Evolutionary conservation across 2,797 vertebrate species (phyloP).

Genomic region (Sebastes trivittatus): DNA sequence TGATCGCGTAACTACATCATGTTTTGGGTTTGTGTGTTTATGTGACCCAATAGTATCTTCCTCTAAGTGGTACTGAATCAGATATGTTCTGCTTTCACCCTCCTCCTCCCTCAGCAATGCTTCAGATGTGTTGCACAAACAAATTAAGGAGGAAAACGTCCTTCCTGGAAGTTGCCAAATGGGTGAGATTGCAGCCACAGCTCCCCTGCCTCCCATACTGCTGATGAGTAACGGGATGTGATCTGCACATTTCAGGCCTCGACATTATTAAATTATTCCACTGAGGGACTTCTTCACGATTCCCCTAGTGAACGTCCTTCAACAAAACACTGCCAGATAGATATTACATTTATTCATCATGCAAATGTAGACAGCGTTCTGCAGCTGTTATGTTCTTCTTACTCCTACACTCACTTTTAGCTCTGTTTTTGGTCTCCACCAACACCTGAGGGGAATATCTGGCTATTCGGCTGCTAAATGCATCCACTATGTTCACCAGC

Average conservation of each 20-base stretch:
- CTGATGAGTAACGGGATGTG: conserved; percentile 4
- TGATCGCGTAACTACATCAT: background rate
- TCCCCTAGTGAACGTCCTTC: background rate
- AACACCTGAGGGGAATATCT: background rate
- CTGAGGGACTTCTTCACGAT: background rate
- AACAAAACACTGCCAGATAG: background rate
- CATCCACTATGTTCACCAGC: background rate
- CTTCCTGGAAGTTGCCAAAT: conserved; percentile 46
- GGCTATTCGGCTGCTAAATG: background rate
- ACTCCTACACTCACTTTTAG: background rate
- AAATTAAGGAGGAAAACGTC: conserved; percentile 35
- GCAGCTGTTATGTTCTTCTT: background rate
- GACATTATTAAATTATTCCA: background rate
- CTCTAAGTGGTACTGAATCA: background rate
- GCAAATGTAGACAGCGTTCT: background rate
- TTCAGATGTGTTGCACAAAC: conserved; percentile 44
- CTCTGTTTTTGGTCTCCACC: background rate
- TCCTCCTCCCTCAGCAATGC: conserved; percentile 24
- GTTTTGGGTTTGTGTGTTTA: background rate
- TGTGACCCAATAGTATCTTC: background rate
- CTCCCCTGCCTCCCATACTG: background rate
- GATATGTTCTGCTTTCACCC: background rate
- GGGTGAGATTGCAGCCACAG: conserved; percentile 3
- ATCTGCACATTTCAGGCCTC: conserved; percentile 21
- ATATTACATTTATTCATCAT: background rate